Evolutionary conservation across 2,797 vertebrate species (phyloP), one percentile per base, ranked within the genome.

Genomic region (Hippocampus kuda): DNA sequence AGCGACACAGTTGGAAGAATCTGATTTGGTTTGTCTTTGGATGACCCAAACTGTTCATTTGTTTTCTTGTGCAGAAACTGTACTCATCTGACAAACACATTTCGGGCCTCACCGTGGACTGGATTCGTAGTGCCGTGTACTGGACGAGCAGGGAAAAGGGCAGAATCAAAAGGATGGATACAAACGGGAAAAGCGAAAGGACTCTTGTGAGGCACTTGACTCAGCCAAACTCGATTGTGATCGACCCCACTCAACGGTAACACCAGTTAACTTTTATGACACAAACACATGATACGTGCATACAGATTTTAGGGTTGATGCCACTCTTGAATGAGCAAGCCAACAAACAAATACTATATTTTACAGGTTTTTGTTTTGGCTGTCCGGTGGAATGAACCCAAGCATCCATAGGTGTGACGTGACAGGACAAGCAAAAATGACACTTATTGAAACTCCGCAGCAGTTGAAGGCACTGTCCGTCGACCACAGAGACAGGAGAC

Each of bases 21-120:
- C n/a, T 41, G 15, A 38, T 62, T 49, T 20, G 44, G 44, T 27
- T 68, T 16, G 15, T 67, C 34, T 70, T 13, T 10, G 22, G 6
- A 70, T 24, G 0, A 71, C 56, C 49, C 12, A 42, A 68, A 67
- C 5, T 1, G 1, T 49, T 49, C 38, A 8, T 6, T 34, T 5
- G 1, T 56, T 48, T 27, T 74, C 30, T 70, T 77, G 78, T 83
- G 9, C 87, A 98, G 96, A 94, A 85, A 83, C 73, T 97, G 2
- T 87, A 89, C 68, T 90, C 89, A 44, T 82, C 90, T 76, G 91
- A 91, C 75, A 92, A 91, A 90, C 91, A 91, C 67, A 84, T 94
- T 75, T 92, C 93, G 5, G 94, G 93, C 66, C 91, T 99, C 73
- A 91, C 93, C 75, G 89, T 99, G 82, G 92, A 98, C 81, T 98